phyloP scores from a whole-genome alignment of 2,888 invertebrate species.

The Chymomyza caudatula region DNA sequence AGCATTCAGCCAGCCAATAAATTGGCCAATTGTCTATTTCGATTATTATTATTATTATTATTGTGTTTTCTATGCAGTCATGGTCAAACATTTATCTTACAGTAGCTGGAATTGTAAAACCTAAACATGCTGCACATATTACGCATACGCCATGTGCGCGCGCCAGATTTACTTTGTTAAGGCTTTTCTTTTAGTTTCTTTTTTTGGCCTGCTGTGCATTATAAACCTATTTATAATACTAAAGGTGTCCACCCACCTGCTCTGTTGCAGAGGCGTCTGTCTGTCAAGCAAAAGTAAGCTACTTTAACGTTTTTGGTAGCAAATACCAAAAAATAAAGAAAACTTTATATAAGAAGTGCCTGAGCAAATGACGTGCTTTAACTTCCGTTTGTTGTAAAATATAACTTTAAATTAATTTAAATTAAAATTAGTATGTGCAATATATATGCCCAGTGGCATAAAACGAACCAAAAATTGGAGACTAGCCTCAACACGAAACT shows the following conservation, averaged over 20 bases:
- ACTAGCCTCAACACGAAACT: not conserved
- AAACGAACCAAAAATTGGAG: not conserved
- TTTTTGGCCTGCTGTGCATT: not conserved
- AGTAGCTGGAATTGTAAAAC: not conserved
- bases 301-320: conserved; percentile 30
- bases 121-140: not conserved
- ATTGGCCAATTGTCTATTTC: not conserved
- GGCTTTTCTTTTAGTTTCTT: not conserved
- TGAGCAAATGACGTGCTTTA: conserved; percentile 41
- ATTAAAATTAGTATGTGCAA: not conserved
- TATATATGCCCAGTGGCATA: not conserved
- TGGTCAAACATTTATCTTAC: conserved; percentile 8
- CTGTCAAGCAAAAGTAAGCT: not conserved
- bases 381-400: conserved; percentile 44
- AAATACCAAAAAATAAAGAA: conserved; percentile 3
- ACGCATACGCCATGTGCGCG: conserved; percentile 1
- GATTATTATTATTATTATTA: not conserved
- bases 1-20: not conserved
- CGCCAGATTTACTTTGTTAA: not conserved
- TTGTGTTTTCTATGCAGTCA: conserved; percentile 25
- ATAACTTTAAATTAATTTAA: not conserved
- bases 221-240: not conserved
- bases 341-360: conserved; percentile 29
- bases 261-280: not conserved
- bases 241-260: conserved; percentile 25